A percentile compares a stretch with the other conserved stretches of the same genome.
These are phyloP conservation scores for Thryonomys swinderianus DNA, from an alignment of 2,113 vertebrate genomes.

Conservation along the genomic window DNA sequence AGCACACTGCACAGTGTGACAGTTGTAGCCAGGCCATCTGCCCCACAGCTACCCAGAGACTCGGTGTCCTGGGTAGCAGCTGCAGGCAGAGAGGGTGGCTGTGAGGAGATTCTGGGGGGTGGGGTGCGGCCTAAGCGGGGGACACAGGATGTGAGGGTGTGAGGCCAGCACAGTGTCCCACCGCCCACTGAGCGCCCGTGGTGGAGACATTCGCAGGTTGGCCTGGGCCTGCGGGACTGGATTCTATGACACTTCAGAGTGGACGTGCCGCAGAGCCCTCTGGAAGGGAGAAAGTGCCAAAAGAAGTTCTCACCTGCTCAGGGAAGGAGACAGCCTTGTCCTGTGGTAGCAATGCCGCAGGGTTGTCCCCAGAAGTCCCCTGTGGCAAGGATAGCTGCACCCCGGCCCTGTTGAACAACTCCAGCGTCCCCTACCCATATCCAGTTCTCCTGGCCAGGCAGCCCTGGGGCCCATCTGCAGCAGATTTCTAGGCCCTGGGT, in stretches of 20 bases:
- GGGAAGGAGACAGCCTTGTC: fast-evolving
- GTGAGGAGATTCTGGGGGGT: fast-evolving
- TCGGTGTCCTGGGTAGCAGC: fast-evolving
- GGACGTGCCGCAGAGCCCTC: neutral
- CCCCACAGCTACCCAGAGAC: fast-evolving
- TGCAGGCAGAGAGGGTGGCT: neutral
- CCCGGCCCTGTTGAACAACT: fast-evolving
- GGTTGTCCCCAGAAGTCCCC: neutral
- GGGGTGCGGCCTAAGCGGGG: neutral
- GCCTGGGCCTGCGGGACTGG: neutral
- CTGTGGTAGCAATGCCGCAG: neutral
- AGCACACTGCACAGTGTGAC: fast-evolving
- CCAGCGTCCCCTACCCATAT: fast-evolving
- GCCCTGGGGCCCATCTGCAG: neutral
- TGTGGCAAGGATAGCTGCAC: neutral
- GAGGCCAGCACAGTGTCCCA: neutral
- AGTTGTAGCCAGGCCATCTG: neutral
- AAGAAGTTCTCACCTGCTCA: neutral
- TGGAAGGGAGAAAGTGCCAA: neutral
- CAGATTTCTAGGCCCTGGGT: neutral
- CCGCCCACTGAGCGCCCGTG: fast-evolving
- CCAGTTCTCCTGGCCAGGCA: neutral
- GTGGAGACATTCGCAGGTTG: neutral
- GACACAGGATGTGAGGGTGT: neutral
- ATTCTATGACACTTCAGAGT: neutral